Evolutionary conservation across 1,140 invertebrate species (phyloP), one percentile per base, ranked within the genome.

Genomic region (Cepaea nemoralis): DNA sequence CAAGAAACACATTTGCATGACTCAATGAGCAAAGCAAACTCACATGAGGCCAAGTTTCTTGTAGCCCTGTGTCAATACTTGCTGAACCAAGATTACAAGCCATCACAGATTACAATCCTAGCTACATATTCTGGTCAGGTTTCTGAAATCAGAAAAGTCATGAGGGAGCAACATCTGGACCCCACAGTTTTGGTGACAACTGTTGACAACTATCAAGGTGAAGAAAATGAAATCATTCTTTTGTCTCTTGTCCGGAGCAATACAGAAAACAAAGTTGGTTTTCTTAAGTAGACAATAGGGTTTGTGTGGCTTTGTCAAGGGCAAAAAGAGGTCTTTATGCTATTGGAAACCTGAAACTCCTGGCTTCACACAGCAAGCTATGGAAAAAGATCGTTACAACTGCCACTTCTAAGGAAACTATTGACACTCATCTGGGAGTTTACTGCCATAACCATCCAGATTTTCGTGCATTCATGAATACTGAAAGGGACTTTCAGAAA

Each of bases 211-310:
- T 89, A 83, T 73, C 87, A 89, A 92, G 96, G 96, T 0, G 95
- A 96, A 88, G 96, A 97, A 90, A 95, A 94, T 50, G 94, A 96
- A 83, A 96, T 97, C 59, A 95, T 97, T 80, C 86, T 97, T 10
- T 87, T 97, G 22, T 97, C 96, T 0, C 91, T 97, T 10, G 96
- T 97, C 0, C 92, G 96, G 79, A 96, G 94, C 88, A 90, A 91
- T 80, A 76, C 88, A 6, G 90, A 94, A 19, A 92, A 92, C 19
- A 93, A 93, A 40, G 94, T 96, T 87, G 96, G 96, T 2, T 97
- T 96, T 91, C 89, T 97, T 14, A 93, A 92, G 94, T 93, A 67
- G 92, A 94, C 63, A 97, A 97, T 91, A 91, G 14, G 71, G 93
- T 97, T 50, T 96, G 95, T 91, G 96, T 97, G 0, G 95, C 95